These are phyloP conservation scores for Calypte anna DNA, from an alignment of 2,113 vertebrate genomes.

Conservation along the genomic window DNA sequence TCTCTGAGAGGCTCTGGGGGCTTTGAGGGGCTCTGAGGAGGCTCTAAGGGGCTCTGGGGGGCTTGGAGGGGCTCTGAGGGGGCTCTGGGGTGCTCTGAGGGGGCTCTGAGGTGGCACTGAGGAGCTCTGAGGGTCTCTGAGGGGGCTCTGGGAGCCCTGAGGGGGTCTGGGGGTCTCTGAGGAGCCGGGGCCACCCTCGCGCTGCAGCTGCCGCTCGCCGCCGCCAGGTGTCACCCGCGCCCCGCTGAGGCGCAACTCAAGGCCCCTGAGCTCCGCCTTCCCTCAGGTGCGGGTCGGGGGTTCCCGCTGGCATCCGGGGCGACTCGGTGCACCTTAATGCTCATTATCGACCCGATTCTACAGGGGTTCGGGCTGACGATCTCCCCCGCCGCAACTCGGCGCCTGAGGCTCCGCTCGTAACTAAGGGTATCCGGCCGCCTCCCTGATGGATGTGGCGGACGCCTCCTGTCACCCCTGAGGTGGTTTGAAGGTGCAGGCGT, in stretches of 20 bases:
- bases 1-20: no score
- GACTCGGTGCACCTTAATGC: background rate
- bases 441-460: background rate
- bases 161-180: no score
- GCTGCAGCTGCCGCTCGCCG: constrained; percentile 51
- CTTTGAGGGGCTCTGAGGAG: no score
- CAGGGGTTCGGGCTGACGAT: background rate
- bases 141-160: no score
- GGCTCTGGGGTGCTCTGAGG: background rate
- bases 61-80: no score
- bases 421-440: no score
- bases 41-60: no score
- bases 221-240: constrained; percentile 73
- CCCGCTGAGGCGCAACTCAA: background rate
- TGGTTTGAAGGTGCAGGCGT: background rate
- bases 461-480: background rate
- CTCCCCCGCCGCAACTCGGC: background rate
- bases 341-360: background rate
- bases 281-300: background rate
- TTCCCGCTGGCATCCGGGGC: background rate
- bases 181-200: background rate
- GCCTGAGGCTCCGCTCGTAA: background rate
- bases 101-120: no score
- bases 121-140: no score
- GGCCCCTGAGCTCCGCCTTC: no score